Base-by-base conservation (phyloP, 2,888 invertebrate genomes). In the Scelioninae gen. 1 region DNA sequence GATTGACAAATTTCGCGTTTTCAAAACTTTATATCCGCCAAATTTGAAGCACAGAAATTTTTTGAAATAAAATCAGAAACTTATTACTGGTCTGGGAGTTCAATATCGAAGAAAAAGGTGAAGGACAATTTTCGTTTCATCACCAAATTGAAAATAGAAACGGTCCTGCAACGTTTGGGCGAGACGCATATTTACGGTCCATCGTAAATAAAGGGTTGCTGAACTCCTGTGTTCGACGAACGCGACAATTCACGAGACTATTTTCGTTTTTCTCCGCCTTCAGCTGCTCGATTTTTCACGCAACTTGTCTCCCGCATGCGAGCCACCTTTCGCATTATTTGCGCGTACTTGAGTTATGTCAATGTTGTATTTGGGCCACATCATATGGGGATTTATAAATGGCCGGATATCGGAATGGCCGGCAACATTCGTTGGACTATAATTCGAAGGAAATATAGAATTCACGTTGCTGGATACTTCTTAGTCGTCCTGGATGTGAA, bases 161-260 rank as follows among this genome's bases (percentile, higher is more conserved):
- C 56, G 72, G 58, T 58, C 55, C 75, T 60, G 76, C 66, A 66
- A 72, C 82, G 77, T 79, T 84, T 82, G 76, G 76, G 82, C 68
- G 45, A 63, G 84, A 78, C 86, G 85, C 81, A 84, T 85, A 86
- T 86, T 86, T 85, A 86, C 84, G 83, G 63, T 53, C 68, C 72
- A 47, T 62, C 79, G 80, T 85, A 85, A 86, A 86, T 85, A 85
- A 86, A 82, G 51, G 55, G 77, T 69, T 66, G 75, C 69, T 68
- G 49, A 83, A 79, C 76, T 74, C 77, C 76, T 74, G 79, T 74
- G 58, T 58, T 51, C 80, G 77, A 77, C 82, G 72, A 82, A 68
- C 68, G 63, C 78, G 78, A 77, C 77, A 82, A 82, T 82, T 82
- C 71, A 77, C 82, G 71, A 77, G 72, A 72, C 66, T 74, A 74